Conservation (phyloP, 2,888 invertebrate species). For the Amphipoea oculea region DNA sequence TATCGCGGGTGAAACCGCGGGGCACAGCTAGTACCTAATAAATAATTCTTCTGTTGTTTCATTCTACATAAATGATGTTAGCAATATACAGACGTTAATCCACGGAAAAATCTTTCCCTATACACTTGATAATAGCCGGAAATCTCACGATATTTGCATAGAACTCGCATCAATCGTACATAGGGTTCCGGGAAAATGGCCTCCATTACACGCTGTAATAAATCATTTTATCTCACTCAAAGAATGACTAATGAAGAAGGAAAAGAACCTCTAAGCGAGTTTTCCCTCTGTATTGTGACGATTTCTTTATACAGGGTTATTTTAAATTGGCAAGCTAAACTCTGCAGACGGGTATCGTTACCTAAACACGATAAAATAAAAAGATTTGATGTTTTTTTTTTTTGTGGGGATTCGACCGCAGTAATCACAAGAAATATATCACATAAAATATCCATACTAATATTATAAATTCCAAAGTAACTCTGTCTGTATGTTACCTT, state of each 20-base stretch:
- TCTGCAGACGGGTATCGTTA: not conserved
- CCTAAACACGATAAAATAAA: too few relatives aligned
- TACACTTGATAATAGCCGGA: conserved; percentile 37
- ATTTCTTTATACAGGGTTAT: not conserved
- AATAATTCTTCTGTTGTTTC: not conserved
- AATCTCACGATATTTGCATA: conserved; percentile 73
- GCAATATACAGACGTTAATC: conserved; percentile 8
- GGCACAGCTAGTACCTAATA: not conserved
- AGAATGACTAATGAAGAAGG: conserved; percentile 85
- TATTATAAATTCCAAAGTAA: too few relatives aligned
- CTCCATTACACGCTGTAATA: conserved; percentile 74
- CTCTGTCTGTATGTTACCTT: too few relatives aligned
- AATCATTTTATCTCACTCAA: conserved; percentile 85
- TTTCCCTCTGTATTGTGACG: conserved; percentile 63
- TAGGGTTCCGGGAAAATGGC: conserved; percentile 69
- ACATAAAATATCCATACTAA: too few relatives aligned
- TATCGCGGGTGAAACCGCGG: too few relatives aligned
- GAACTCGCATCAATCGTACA: conserved; percentile 71
- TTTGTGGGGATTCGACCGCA: too few relatives aligned
- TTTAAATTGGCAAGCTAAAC: not conserved
- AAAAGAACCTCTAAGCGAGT: conserved; percentile 72
- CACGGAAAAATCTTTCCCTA: conserved; percentile 11
- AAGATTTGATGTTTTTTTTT: too few relatives aligned
- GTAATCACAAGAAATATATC: too few relatives aligned
- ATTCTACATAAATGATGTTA: not conserved